phyloP scores from a whole-genome alignment of 2,888 invertebrate genomes.

The Acronicta leporina region DNA sequence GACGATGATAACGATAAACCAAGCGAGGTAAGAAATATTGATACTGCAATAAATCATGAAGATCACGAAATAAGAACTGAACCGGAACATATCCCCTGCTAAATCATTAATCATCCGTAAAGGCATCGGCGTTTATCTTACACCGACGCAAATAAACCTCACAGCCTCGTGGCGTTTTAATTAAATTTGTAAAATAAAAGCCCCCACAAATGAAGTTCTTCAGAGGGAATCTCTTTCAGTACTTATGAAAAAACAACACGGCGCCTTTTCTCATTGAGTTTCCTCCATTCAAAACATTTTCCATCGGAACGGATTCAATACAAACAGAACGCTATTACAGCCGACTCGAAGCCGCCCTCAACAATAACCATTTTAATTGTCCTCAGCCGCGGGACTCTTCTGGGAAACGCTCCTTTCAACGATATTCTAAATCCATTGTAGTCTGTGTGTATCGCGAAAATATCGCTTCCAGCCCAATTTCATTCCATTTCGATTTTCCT shows the following conservation, averaged over 20 bases:
- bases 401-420: constrained; percentile 77
- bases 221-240: constrained; percentile 69
- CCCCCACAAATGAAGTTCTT: constrained; percentile 76
- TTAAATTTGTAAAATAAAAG: constrained; percentile 81
- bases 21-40: constrained; percentile 81
- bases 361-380: constrained; percentile 86
- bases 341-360: constrained; percentile 69
- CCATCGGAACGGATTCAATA: constrained; percentile 78
- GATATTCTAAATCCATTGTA: constrained; percentile 84
- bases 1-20: constrained; percentile 88
- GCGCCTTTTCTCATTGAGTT: constrained; percentile 74
- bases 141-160: constrained; percentile 63
- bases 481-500: constrained; percentile 89
- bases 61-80: constrained; percentile 54
- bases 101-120: constrained; percentile 67
- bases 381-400: constrained; percentile 76
- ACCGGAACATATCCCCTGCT: constrained; percentile 47
- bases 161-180: constrained; percentile 67
- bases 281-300: constrained; percentile 80
- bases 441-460: constrained; percentile 83
- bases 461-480: constrained; percentile 88
- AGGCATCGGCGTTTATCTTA: constrained; percentile 59
- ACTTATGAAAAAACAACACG: constrained; percentile 77
- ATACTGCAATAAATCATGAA: constrained; percentile 57
- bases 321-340: constrained; percentile 77